Evolutionary conservation across 2,888 invertebrate species (phyloP).

Genomic region (Cynaeus angustus): DNA sequence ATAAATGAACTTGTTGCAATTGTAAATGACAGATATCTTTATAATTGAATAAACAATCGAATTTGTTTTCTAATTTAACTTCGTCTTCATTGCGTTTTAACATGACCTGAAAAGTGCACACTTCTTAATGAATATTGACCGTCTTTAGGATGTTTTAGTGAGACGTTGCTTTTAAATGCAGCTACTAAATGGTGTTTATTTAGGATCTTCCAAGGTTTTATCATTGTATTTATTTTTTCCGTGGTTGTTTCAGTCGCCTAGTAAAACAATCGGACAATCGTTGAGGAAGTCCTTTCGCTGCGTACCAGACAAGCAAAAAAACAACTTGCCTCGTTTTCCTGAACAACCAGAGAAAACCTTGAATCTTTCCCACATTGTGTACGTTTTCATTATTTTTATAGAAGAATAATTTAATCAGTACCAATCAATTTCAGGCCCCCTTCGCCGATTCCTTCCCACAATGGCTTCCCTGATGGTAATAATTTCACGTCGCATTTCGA

Average conservation of each 20-base stretch:
- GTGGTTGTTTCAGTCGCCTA: constrained; percentile 82
- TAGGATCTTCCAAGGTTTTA: not conserved
- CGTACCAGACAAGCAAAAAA: constrained; percentile 91
- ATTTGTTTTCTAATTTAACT: too few relatives aligned
- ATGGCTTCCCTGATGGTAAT: constrained; percentile 88
- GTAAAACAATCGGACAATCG: constrained; percentile 97
- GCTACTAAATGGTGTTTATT: not conserved
- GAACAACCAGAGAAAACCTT: constrained; percentile 95
- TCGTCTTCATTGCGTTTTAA: not conserved
- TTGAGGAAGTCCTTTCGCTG: constrained; percentile 97
- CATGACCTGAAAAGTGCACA: not conserved
- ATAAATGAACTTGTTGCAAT: too few relatives aligned
- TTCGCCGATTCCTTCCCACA: constrained; percentile 93
- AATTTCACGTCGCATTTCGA: constrained; percentile 79
- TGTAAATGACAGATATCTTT: too few relatives aligned
- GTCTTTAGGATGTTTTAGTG: not conserved
- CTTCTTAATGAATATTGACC: not conserved
- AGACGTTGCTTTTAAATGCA: not conserved
- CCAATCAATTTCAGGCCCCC: constrained; percentile 80
- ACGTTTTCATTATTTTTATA: constrained; percentile 67
- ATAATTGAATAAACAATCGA: too few relatives aligned
- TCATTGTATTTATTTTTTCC: not conserved
- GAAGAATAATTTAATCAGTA: constrained; percentile 15
- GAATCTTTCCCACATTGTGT: constrained; percentile 97
- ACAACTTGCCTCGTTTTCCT: constrained; percentile 90